Conservation (phyloP, 2,797 vertebrate genomes). For the Peromyscus melanophrys region DNA sequence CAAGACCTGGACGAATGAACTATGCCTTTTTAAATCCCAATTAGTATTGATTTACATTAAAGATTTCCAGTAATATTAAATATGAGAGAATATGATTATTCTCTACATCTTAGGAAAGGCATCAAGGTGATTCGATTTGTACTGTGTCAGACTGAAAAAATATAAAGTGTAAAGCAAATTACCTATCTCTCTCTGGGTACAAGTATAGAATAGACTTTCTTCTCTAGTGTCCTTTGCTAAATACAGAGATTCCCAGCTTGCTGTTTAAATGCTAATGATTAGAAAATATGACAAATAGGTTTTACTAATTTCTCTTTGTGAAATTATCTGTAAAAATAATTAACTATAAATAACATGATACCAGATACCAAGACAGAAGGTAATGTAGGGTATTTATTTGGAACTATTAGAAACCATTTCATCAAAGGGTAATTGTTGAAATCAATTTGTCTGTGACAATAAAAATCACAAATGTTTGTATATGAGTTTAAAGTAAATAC, state of each 20-base stretch:
- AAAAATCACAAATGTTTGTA: neutral
- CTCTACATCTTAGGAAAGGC: neutral
- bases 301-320: neutral
- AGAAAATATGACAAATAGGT: neutral
- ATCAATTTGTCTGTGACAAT: neutral
- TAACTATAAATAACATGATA: constrained; percentile 12
- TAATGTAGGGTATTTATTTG: neutral
- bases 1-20: neutral
- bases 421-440: neutral
- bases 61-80: neutral
- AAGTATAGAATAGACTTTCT: neutral
- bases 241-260: neutral
- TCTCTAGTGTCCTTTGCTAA: neutral
- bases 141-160: neutral
- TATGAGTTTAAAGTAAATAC: neutral
- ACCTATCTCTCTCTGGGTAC: neutral
- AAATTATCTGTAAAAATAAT: neutral
- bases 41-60: neutral
- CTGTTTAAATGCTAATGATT: neutral
- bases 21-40: neutral
- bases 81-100: neutral
- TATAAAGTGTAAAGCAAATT: neutral
- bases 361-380: neutral
- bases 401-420: neutral
- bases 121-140: neutral